Evolutionary conservation across 2,888 invertebrate species (phyloP), one percentile per base, ranked within the genome.

Genomic region (Napeogenes sylphis): DNA sequence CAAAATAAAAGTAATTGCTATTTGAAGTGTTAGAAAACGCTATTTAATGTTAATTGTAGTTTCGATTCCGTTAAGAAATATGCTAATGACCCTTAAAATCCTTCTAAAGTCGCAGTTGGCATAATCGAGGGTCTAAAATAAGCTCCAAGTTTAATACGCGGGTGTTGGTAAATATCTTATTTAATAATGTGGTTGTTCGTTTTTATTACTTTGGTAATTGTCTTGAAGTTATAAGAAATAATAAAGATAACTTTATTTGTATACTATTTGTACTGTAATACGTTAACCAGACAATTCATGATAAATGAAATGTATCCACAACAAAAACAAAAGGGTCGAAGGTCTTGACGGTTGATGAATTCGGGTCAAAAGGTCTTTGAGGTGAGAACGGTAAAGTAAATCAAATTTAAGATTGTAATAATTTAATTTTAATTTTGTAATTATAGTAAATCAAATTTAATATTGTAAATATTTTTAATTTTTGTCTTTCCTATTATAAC

Each of bases 341-440:
- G n/a, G 75, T 76, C 78, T 77, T 78, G 80, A 75, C 76, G 77
- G 77, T 77, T 77, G 82, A 85, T 84, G 82, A 83, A 85, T 85
- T 78, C 72, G 64, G 73, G 66, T 63, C 68, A 63, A 75, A 73
- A 71, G 76, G 75, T 75, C 75, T 71, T 73, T 70, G 74, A 74
- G 76, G 73, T 69, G 74, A 75, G 65, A 66, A 73, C 72, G 70
- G 21, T 21, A 21, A 21, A 21, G 21, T 21, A 21, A 21, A 21
- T 21, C 21, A 21, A 21, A 21, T 21, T 21, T 21, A 21, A 21
- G 0, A 21, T 21, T 21, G 21, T 21, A 21, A 21, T 21, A 21
- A 21, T 21, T 0, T 21, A 21, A 21, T 21, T 21, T 21, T 21
- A 21, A 21, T 21, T 21, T 21, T 21, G 21, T 21, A 21, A 21